Conservation (phyloP, 2,113 vertebrate species). For the Lasiurus cinereus region DNA sequence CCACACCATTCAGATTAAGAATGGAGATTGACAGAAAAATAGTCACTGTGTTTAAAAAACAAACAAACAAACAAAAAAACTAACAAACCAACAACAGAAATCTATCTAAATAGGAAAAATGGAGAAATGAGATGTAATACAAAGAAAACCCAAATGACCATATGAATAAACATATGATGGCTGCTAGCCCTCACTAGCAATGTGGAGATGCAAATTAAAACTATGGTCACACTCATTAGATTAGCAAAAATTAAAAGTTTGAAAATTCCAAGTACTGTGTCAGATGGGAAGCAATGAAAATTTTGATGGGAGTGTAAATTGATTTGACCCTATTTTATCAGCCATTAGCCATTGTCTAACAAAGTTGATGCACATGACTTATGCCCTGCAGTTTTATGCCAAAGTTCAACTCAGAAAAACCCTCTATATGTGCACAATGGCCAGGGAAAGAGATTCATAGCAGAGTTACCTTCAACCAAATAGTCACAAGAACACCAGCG, state of each 20-base stretch:
- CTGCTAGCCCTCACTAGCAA: background rate
- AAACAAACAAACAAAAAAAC: no score
- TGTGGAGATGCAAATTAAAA: slow-evolving; percentile 40
- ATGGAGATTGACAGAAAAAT: background rate
- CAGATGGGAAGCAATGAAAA: slow-evolving; percentile 17
- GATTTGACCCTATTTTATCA: background rate
- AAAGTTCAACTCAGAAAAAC: no score
- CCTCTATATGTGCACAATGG: no score
- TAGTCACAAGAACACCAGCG: no score
- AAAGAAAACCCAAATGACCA: background rate
- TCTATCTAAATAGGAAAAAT: background rate
- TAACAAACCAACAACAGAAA: no score
- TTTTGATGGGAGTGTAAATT: background rate
- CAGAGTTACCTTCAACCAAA: background rate
- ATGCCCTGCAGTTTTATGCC: background rate
- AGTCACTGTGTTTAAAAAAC: background rate
- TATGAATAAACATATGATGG: slow-evolving; percentile 11
- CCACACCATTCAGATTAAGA: background rate
- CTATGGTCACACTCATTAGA: background rate
- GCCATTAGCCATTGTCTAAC: background rate
- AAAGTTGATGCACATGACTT: background rate
- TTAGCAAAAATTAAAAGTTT: background rate
- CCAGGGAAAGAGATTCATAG: background rate
- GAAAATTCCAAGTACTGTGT: slow-evolving; percentile 3
- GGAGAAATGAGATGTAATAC: background rate